These are phyloP conservation scores for Podabrus alpinus DNA, from an alignment of 2,888 invertebrate species.

Conservation along the genomic window DNA sequence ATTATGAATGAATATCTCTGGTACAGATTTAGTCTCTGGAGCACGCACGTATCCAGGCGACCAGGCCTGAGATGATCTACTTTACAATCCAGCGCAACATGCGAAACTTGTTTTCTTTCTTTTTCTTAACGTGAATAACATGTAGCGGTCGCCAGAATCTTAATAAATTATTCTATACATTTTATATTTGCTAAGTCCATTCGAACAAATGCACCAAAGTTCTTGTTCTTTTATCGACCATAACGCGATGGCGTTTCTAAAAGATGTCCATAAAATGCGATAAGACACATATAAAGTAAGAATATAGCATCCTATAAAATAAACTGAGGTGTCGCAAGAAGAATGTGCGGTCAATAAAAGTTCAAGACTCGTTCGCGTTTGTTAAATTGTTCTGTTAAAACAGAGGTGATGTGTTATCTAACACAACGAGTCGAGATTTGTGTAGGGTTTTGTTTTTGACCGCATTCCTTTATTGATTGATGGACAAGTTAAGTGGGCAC, in stretches of 20 bases:
- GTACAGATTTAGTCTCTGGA: constrained; percentile 43
- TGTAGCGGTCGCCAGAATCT: constrained; percentile 23
- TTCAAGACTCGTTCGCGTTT: constrained; percentile 16
- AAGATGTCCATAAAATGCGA: constrained; percentile 42
- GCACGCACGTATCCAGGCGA: constrained; percentile 23
- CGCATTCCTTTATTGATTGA: constrained; percentile 45
- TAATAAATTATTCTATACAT: constrained; percentile 57
- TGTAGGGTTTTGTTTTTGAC: constrained; percentile 45
- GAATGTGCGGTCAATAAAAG: constrained; percentile 34
- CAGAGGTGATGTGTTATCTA: constrained; percentile 3
- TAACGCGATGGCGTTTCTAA: constrained; percentile 40
- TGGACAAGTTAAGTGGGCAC: constrained; percentile 31
- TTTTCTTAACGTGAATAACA: constrained; percentile 20
- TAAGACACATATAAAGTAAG: constrained; percentile 43
- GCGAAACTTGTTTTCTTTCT: constrained; percentile 21
- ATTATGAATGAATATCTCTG: constrained; percentile 45
- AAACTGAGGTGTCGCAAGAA: constrained; percentile 39
- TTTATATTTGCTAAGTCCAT: constrained; percentile 50
- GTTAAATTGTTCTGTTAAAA: constrained; percentile 21
- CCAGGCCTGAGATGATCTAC: constrained; percentile 24
- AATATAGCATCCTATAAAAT: constrained; percentile 41
- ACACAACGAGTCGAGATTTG: constrained; percentile 38
- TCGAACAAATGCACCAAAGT: constrained; percentile 53
- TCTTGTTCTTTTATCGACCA: constrained; percentile 49
- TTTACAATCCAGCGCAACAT: constrained; percentile 21